Evolutionary conservation across 2,113 vertebrate species (phyloP).

Genomic region (Esox niger): DNA sequence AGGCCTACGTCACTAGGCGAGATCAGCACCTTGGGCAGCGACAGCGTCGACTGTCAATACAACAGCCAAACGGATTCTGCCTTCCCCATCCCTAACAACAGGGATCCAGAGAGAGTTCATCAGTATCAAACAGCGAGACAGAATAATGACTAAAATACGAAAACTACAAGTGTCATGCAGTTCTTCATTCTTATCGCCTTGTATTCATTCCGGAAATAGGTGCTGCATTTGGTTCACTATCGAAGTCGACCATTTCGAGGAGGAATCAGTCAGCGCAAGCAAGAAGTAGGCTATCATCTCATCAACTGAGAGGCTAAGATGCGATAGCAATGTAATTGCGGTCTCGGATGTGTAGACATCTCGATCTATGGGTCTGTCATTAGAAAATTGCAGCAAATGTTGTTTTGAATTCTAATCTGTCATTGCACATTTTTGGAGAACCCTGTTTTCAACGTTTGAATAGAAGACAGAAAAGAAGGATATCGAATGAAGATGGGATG

Average conservation of each 20-base stretch:
- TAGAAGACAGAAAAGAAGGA: constrained; percentile 40
- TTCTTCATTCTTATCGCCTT: constrained; percentile 37
- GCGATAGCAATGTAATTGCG: constrained; percentile 48
- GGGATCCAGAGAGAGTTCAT: constrained; percentile 15
- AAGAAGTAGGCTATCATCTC: constrained; percentile 38
- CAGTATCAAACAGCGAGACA: constrained; percentile 11
- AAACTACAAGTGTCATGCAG: constrained; percentile 9
- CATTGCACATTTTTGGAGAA: not conserved
- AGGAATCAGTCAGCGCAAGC: constrained; percentile 51
- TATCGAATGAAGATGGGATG: constrained; percentile 48
- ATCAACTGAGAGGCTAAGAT: constrained; percentile 31
- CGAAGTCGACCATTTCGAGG: constrained; percentile 73
- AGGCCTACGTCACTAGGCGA: constrained; percentile 56
- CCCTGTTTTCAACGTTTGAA: constrained; percentile 8
- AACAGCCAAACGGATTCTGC: constrained; percentile 33
- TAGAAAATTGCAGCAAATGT: constrained; percentile 32
- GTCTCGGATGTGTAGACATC: constrained; percentile 40
- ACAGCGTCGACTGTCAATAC: constrained; percentile 63
- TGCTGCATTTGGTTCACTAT: constrained; percentile 69
- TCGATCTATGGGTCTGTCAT: constrained; percentile 27
- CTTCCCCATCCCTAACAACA: constrained; percentile 23
- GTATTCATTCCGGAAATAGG: constrained; percentile 76
- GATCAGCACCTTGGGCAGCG: constrained; percentile 77
- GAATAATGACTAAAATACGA: constrained; percentile 29
- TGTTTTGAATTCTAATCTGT: constrained; percentile 15